Percentiles rank a stretch among this genome's conserved stretches.
phyloP scores from a whole-genome alignment of 1,140 invertebrate species.

The Achroia grisella region DNA sequence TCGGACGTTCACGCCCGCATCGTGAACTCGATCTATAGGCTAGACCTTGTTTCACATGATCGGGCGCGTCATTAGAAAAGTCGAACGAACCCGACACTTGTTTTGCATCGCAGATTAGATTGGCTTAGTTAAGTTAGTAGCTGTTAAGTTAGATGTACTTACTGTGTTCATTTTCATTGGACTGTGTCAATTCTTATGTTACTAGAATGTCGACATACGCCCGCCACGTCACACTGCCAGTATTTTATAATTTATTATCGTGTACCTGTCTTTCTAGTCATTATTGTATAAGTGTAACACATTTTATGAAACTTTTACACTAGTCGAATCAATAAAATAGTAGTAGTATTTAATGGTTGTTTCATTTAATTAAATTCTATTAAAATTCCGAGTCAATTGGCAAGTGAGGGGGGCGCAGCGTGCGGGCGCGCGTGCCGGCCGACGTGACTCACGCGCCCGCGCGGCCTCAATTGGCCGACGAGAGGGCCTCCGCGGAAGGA shows the following conservation, averaged over 20 bases:
- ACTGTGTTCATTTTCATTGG: slow-evolving; percentile 59
- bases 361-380: slow-evolving; percentile 66
- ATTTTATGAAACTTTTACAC: slow-evolving; percentile 63
- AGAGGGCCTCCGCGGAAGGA: slow-evolving; percentile 13
- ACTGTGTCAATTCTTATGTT: slow-evolving; percentile 74
- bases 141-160: slow-evolving; percentile 28
- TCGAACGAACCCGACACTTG: slow-evolving; percentile 32
- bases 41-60: slow-evolving; percentile 59
- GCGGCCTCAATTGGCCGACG: slow-evolving; percentile 1
- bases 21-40: slow-evolving; percentile 60
- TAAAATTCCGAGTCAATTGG: slow-evolving; percentile 61
- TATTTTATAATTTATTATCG: slow-evolving; percentile 35
- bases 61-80: slow-evolving; percentile 28
- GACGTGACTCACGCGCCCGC: slow-evolving; percentile 28
- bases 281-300: slow-evolving; percentile 38
- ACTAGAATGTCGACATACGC: slow-evolving; percentile 74
- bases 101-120: slow-evolving; percentile 39
- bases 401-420: slow-evolving; percentile 22
- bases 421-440: slow-evolving; percentile 15
- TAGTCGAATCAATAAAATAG: slow-evolving; percentile 55
- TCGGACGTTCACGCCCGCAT: slow-evolving; percentile 29
- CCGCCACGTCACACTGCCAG: slow-evolving; percentile 63
- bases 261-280: slow-evolving; percentile 25
- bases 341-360: slow-evolving; percentile 53
- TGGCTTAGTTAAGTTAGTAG: slow-evolving; percentile 25